Conservation (phyloP, 2,797 vertebrate species). For the Phalanger gymnotis region DNA sequence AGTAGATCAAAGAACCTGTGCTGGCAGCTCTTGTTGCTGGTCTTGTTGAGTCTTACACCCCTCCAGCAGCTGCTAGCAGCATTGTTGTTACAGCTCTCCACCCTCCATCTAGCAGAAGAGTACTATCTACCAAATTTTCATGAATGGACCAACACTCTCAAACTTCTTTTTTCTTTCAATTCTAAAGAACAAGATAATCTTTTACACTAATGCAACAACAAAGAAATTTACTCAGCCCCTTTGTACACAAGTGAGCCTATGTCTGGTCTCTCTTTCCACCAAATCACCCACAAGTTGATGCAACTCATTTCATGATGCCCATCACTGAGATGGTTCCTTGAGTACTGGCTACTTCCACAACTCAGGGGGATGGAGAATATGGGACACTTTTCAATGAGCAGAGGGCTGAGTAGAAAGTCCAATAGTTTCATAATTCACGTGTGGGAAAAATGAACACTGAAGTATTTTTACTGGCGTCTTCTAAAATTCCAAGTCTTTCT, state of each 20-base stretch:
- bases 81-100: too few relatives aligned
- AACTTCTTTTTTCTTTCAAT: slow-evolving; percentile 40
- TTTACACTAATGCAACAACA: slow-evolving; percentile 36
- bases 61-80: too few relatives aligned
- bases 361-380: neutral
- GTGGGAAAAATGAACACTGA: neutral
- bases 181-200: slow-evolving; percentile 41
- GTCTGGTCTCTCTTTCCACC: slow-evolving; percentile 35
- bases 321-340: slow-evolving; percentile 3
- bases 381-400: neutral
- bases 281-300: slow-evolving; percentile 27
- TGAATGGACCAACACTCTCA: slow-evolving; percentile 12
- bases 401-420: neutral
- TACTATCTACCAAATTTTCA: slow-evolving; percentile 34
- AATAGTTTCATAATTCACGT: neutral
- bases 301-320: slow-evolving; percentile 5
- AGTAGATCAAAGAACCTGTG: too few relatives aligned
- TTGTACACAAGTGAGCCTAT: slow-evolving; percentile 20
- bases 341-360: neutral
- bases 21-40: too few relatives aligned
- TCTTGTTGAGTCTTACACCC: too few relatives aligned
- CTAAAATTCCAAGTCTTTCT: slow-evolving; percentile 31
- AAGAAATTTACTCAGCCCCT: slow-evolving; percentile 35
- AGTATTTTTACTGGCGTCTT: neutral
- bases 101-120: neutral